These are phyloP conservation scores for Hipposideros armiger DNA, from an alignment of 2,113 vertebrate species.

Conservation along the genomic window DNA sequence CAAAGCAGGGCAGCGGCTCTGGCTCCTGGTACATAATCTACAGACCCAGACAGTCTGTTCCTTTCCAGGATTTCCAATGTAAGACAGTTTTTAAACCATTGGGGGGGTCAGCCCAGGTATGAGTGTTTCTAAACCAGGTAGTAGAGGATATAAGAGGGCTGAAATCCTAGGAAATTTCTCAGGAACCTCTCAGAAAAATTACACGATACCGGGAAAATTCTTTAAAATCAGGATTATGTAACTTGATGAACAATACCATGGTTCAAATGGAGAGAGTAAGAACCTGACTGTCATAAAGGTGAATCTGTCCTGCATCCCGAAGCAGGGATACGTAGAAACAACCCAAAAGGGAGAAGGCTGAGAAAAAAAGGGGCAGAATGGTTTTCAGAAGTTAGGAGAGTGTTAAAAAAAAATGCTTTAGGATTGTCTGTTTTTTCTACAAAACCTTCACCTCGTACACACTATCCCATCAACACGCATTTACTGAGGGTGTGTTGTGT, in stretches of 20 bases:
- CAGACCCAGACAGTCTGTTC: neutral
- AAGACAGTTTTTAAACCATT: neutral
- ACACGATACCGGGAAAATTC: neutral
- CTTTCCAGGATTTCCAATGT: neutral
- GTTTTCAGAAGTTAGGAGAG: neutral
- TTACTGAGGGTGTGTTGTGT: no score
- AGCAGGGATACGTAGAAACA: neutral
- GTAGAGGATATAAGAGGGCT: neutral
- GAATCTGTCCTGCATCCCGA: neutral
- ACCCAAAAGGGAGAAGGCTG: neutral
- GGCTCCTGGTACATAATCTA: rapidly evolving
- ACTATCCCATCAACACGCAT: neutral
- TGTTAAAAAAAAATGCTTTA: neutral
- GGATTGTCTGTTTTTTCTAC: neutral
- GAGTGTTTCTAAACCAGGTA: neutral
- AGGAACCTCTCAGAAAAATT: neutral
- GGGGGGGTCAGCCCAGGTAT: rapidly evolving
- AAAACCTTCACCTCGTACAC: neutral
- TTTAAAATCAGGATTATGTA: neutral
- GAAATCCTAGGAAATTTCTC: neutral
- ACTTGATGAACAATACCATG: rapidly evolving
- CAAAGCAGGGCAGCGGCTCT: neutral
- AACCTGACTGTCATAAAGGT: neutral
- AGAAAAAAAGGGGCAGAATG: neutral
- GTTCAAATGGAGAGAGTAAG: neutral